Evolutionary conservation across 2,113 vertebrate genomes (phyloP).

Genomic region (Neoarius graeffei): DNA sequence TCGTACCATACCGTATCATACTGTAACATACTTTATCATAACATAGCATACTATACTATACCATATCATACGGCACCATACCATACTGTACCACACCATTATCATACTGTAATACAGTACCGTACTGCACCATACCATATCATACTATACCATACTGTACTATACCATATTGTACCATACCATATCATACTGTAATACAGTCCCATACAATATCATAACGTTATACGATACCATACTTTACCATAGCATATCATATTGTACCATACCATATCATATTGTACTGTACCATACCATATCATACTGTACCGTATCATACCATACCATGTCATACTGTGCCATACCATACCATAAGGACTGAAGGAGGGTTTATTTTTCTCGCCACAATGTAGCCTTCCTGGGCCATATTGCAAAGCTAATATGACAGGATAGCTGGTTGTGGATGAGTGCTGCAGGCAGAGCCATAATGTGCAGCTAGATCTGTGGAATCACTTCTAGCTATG

Average conservation of each 20-base stretch:
- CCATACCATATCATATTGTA: neutral
- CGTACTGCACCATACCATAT: neutral
- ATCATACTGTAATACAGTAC: neutral
- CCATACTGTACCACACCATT: neutral
- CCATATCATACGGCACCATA: neutral
- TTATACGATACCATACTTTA: neutral
- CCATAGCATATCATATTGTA: neutral
- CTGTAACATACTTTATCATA: neutral
- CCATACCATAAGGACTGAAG: neutral
- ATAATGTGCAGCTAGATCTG: conserved; percentile 7
- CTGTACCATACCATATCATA: neutral
- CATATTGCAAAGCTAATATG: neutral
- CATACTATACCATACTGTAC: neutral
- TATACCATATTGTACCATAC: neutral
- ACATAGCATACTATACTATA: neutral
- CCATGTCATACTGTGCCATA: neutral
- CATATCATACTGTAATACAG: neutral
- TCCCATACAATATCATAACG: too few species aligned
- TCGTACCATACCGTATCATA: neutral
- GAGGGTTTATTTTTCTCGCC: neutral
- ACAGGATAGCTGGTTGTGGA: neutral
- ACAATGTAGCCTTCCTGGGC: neutral
- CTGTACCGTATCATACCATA: neutral
- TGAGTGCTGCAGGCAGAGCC: neutral
- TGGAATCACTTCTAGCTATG: conserved; percentile 8